Evolutionary conservation across 2,113 vertebrate genomes (phyloP).

Genomic region (Pachyramphus minor): DNA sequence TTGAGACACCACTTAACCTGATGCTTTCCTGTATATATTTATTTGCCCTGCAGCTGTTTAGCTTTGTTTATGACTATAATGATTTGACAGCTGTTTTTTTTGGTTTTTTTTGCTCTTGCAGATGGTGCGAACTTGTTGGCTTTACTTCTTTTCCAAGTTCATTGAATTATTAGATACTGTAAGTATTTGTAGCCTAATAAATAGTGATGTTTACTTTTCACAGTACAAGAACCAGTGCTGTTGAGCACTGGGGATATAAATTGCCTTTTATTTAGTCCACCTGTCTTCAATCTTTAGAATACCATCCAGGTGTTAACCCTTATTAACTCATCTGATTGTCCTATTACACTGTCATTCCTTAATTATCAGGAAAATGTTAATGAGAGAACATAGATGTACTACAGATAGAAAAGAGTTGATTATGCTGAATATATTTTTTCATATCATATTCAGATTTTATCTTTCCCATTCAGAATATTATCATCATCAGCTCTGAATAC

Average conservation of each 20-base stretch:
- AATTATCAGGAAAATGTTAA: neutral
- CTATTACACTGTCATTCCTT: neutral
- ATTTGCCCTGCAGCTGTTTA: neutral
- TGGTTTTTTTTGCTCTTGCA: conserved; percentile 62
- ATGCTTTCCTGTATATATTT: neutral
- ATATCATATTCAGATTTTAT: neutral
- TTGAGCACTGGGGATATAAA: neutral
- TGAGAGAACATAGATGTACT: neutral
- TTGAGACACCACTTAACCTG: neutral
- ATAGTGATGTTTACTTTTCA: neutral
- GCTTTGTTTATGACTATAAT: neutral
- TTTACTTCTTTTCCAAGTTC: conserved; percentile 98
- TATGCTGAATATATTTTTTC: neutral
- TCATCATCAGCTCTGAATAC: neutral
- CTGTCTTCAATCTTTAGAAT: neutral
- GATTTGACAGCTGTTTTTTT: neutral
- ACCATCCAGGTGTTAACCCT: neutral
- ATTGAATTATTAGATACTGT: conserved; percentile 97
- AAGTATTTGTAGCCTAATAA: conserved; percentile 66
- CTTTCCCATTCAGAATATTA: neutral
- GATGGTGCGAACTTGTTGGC: conserved; percentile 93
- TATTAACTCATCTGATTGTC: neutral
- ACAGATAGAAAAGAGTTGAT: neutral
- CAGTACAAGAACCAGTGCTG: neutral
- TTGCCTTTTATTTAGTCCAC: neutral